Conservation (phyloP, 2,888 invertebrate species). For the Galerucella pusilla region DNA sequence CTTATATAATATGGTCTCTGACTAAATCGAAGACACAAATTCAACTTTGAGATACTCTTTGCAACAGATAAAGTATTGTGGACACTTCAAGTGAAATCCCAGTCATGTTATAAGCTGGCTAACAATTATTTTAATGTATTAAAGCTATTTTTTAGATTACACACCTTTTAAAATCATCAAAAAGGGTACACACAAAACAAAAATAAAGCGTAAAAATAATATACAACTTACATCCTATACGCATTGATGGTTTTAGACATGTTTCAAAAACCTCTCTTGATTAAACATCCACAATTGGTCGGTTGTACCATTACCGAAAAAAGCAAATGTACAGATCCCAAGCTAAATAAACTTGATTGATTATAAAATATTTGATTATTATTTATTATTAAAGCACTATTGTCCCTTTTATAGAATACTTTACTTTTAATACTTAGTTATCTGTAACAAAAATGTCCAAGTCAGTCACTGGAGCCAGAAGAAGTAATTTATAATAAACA, state of each 20-base stretch:
- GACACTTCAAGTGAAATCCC: too few relatives aligned
- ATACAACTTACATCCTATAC: slow-evolving; percentile 85
- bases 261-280: slow-evolving; percentile 48
- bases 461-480: slow-evolving; percentile 5
- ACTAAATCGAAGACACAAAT: too few relatives aligned
- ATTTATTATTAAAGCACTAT: slow-evolving; percentile 10
- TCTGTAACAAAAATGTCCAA: slow-evolving; percentile 22
- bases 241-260: slow-evolving; percentile 92
- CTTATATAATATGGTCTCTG: too few relatives aligned
- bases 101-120: too few relatives aligned
- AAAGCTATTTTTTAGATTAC: neutral
- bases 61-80: too few relatives aligned
- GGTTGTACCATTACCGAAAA: slow-evolving; percentile 50
- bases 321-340: slow-evolving; percentile 26
- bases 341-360: slow-evolving; percentile 28
- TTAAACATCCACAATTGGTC: slow-evolving; percentile 41
- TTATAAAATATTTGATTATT: slow-evolving; percentile 17
- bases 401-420: slow-evolving; percentile 13
- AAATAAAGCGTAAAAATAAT: slow-evolving; percentile 49
- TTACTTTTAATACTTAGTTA: slow-evolving; percentile 17
- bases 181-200: slow-evolving; percentile 26
- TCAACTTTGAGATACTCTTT: too few relatives aligned
- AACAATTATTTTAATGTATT: neutral
- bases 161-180: neutral
- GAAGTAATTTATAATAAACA: too few relatives aligned